These are phyloP conservation scores for Oreochromis niloticus DNA, from an alignment of 2,113 vertebrate species.

Conservation along the genomic window DNA sequence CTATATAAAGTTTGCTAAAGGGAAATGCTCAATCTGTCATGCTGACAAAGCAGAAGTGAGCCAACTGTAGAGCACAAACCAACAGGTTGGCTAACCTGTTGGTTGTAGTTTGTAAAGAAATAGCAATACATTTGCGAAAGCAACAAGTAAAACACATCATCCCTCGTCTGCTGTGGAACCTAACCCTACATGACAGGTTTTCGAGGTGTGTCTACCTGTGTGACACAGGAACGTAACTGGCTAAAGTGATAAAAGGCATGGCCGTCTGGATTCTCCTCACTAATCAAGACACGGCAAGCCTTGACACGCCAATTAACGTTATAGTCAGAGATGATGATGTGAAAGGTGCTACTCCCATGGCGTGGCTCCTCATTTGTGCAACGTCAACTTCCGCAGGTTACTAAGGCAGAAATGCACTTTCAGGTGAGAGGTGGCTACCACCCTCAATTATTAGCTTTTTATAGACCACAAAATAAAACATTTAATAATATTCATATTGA, in stretches of 20 bases:
- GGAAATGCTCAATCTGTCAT: too few relatives aligned
- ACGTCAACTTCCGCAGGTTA: neutral
- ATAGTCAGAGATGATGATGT: neutral
- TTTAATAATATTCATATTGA: neutral
- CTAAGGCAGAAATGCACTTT: neutral
- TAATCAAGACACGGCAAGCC: conserved; percentile 6
- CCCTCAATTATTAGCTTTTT: neutral
- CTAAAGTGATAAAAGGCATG: neutral
- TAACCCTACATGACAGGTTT: conserved; percentile 24
- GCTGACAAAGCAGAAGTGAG: neutral
- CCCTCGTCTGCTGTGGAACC: neutral
- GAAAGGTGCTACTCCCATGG: neutral
- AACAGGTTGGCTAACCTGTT: neutral
- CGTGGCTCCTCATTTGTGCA: neutral
- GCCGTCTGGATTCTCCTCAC: neutral
- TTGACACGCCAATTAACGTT: neutral
- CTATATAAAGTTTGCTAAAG: neutral
- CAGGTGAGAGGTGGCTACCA: neutral
- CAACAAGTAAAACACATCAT: neutral
- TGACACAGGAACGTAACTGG: neutral
- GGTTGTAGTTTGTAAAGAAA: neutral
- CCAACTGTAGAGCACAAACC: neutral
- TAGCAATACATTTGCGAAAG: neutral
- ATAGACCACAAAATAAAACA: neutral
- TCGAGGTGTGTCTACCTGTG: conserved; percentile 31